Percentiles rank a stretch among this genome's conserved stretches.
Conservation (phyloP, 2,888 invertebrate genomes). For the Agrochola lota region DNA sequence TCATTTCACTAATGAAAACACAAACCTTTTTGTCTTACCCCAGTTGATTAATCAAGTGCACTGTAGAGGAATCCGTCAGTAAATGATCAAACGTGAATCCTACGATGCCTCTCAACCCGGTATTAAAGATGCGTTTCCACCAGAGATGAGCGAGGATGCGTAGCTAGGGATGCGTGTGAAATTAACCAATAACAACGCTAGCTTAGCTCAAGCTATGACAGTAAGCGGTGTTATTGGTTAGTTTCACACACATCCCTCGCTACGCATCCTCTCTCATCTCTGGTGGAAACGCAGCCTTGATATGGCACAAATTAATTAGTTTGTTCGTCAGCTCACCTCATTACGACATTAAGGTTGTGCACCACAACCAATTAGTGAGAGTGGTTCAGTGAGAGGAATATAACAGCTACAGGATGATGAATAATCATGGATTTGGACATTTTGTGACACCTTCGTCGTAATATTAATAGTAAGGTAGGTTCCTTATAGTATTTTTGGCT, state of each 20-base stretch:
- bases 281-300: background rate
- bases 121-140: background rate
- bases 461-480: constrained; percentile 15
- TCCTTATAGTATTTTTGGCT: background rate
- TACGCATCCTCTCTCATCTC: too few relatives aligned
- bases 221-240: too few relatives aligned
- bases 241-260: too few relatives aligned
- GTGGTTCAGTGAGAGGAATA: constrained; percentile 47
- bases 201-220: too few relatives aligned
- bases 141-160: too few relatives aligned
- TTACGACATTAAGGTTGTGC: constrained; percentile 54
- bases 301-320: constrained; percentile 55
- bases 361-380: constrained; percentile 60
- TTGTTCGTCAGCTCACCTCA: constrained; percentile 39
- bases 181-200: too few relatives aligned
- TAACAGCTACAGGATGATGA: constrained; percentile 40
- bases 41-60: constrained; percentile 45
- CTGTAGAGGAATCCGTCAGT: constrained; percentile 12
- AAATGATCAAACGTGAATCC: constrained; percentile 36
- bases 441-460: background rate
- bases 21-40: constrained; percentile 31
- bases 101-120: background rate
- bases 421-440: constrained; percentile 42
- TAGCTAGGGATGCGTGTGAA: too few relatives aligned
- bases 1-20: constrained; percentile 54